Conservation (phyloP, 2,113 vertebrate species). For the Esox niger region DNA sequence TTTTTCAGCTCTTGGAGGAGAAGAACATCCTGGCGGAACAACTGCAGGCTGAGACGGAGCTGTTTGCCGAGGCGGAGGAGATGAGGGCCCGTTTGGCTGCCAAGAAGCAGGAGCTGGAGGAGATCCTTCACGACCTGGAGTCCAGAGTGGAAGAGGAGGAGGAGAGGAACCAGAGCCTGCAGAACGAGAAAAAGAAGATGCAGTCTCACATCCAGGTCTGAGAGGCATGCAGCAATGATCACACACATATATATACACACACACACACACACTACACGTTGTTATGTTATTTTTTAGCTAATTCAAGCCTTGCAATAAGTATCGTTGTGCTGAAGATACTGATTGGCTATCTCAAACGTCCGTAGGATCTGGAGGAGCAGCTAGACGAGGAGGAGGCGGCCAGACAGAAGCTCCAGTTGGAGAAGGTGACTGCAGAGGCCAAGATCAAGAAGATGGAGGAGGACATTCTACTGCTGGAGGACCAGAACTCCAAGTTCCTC, state of each 20-base stretch:
- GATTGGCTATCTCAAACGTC: neutral
- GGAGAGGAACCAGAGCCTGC: slow-evolving; percentile 90
- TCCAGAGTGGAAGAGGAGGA: slow-evolving; percentile 97
- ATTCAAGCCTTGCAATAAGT: too few species aligned
- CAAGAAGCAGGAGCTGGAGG: slow-evolving; percentile 95
- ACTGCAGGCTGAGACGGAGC: slow-evolving; percentile 94
- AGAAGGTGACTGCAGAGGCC: slow-evolving; percentile 95
- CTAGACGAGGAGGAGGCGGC: slow-evolving; percentile 96
- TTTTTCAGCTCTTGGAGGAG: slow-evolving; percentile 84
- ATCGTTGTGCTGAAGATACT: too few species aligned
- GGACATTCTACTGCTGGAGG: slow-evolving; percentile 91
- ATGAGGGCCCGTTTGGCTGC: slow-evolving; percentile 94
- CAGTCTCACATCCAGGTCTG: slow-evolving; percentile 93
- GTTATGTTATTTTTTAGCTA: too few species aligned
- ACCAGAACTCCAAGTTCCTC: slow-evolving; percentile 95
- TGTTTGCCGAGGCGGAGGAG: slow-evolving; percentile 96
- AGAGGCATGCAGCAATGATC: neutral
- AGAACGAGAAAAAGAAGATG: slow-evolving; percentile 99
- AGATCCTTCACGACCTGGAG: slow-evolving; percentile 95
- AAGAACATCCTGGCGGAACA: slow-evolving; percentile 98
- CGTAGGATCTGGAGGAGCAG: slow-evolving; percentile 93
- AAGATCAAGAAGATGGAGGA: slow-evolving; percentile 99
- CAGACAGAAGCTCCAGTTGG: slow-evolving; percentile 94
- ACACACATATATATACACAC: neutral
- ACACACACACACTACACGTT: neutral